Conservation (phyloP, 2,888 invertebrate species). For the Conops quadrifasciatus region DNA sequence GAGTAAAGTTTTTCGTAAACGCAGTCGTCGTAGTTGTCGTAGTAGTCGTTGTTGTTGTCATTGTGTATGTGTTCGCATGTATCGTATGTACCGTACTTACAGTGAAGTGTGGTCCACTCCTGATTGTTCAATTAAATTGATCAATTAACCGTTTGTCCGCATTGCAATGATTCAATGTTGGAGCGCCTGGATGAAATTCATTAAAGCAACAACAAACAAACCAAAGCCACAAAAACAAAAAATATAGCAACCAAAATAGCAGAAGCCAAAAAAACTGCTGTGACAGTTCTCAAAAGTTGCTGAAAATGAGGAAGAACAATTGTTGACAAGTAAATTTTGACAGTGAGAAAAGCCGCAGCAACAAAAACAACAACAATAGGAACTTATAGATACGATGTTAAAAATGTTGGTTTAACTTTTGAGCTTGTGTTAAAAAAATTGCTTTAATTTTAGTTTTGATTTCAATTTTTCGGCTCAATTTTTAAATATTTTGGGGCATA, state of each 20-base stretch:
- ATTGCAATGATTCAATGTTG: slow-evolving; percentile 1
- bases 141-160: slow-evolving; percentile 58
- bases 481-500: no score
- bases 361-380: background rate
- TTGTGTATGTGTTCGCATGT: no score
- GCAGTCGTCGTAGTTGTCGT: background rate
- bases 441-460: background rate
- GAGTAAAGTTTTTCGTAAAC: background rate
- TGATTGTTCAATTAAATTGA: slow-evolving; percentile 61
- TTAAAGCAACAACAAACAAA: background rate
- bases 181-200: slow-evolving; percentile 3
- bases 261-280: background rate
- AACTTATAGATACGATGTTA: background rate
- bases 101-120: slow-evolving; percentile 12
- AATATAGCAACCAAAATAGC: background rate
- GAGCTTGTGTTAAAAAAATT: no score
- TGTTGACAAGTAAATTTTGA: slow-evolving; percentile 25
- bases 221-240: no score
- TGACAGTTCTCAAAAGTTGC: background rate
- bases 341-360: background rate
- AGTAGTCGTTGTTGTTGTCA: background rate
- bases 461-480: background rate
- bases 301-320: background rate
- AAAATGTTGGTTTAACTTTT: no score
- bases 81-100: no score